These are phyloP conservation scores for Indri indri DNA, from an alignment of 2,113 vertebrate species.

Conservation along the genomic window DNA sequence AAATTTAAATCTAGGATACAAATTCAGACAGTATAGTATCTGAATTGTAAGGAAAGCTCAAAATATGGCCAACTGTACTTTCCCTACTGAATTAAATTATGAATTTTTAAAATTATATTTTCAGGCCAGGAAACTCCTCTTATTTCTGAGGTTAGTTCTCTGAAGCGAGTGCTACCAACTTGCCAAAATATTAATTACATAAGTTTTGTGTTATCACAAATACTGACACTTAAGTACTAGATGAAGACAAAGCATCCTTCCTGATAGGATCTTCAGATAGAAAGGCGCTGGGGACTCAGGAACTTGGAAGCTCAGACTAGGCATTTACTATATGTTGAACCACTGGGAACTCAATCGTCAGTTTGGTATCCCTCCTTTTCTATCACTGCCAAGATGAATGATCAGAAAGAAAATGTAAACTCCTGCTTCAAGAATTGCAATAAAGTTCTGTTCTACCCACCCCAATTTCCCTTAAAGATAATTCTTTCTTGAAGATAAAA, in stretches of 20 bases:
- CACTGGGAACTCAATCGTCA: background rate
- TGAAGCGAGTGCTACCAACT: background rate
- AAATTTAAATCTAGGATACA: slow-evolving; percentile 24
- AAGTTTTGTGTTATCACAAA: slow-evolving; percentile 7
- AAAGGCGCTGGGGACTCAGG: background rate
- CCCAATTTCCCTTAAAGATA: background rate
- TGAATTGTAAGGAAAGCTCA: background rate
- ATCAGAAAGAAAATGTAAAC: background rate
- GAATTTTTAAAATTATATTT: background rate
- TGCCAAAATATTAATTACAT: background rate
- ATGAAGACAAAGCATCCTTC: background rate
- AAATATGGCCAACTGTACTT: background rate
- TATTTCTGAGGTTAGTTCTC: background rate
- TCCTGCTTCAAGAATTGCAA: background rate
- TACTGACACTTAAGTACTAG: background rate
- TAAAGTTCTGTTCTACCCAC: background rate
- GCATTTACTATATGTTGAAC: background rate
- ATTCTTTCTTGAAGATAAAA: background rate
- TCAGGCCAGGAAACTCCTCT: background rate
- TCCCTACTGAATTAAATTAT: background rate
- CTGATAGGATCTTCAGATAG: background rate
- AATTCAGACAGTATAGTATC: background rate
- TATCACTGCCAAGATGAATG: background rate
- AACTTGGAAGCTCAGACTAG: background rate
- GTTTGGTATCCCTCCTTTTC: background rate